phyloP scores from a whole-genome alignment of 2,113 vertebrate species.

The Onychostruthus taczanowskii region DNA sequence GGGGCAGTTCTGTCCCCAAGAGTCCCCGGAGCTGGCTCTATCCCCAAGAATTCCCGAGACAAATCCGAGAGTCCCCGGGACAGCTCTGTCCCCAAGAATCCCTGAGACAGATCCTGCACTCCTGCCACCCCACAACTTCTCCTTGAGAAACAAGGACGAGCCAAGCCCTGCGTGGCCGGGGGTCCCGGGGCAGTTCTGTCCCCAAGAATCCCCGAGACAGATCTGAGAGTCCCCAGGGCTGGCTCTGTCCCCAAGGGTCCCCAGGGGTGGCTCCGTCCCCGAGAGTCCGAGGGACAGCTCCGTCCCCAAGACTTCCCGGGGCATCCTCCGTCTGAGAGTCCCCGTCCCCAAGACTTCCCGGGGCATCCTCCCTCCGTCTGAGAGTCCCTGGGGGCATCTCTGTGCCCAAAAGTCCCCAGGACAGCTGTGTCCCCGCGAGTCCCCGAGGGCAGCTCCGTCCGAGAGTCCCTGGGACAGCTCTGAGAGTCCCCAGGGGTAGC shows the following conservation, averaged over 20 bases:
- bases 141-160: no score
- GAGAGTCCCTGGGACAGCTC: neutral
- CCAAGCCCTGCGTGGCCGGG: no score
- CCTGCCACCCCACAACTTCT: neutral
- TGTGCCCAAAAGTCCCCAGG: neutral
- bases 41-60: no score
- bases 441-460: no score
- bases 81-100: neutral
- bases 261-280: neutral
- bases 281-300: fast-evolving
- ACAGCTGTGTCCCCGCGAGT: no score
- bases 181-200: neutral
- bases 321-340: no score
- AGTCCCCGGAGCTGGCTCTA: no score
- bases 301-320: fast-evolving
- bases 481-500: fast-evolving
- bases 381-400: neutral
- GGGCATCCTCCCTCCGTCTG: no score
- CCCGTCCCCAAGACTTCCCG: fast-evolving
- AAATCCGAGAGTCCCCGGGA: fast-evolving
- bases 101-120: no score
- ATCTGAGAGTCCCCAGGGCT: no score
- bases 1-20: fast-evolving
- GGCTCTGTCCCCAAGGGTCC: neutral
- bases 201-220: no score